Evolutionary conservation across 2,797 vertebrate species (phyloP).

Genomic region (Poeciliopsis infans): DNA sequence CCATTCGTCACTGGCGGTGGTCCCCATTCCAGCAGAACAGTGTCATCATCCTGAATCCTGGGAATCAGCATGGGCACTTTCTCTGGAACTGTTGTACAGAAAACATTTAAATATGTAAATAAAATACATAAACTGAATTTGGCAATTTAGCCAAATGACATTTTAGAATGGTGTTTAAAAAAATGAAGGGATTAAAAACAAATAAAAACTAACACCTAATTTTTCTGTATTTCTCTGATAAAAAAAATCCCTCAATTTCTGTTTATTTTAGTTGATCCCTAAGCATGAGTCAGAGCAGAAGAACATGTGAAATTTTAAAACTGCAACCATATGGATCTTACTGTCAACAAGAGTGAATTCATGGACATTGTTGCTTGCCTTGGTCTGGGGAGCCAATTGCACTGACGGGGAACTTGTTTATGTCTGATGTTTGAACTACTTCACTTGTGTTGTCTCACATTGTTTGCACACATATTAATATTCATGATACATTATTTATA

Average conservation of each 20-base stretch:
- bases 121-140: not conserved
- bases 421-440: not conserved
- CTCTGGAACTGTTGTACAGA: slow-evolving; percentile 83
- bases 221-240: not conserved
- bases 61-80: slow-evolving; percentile 86
- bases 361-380: not conserved
- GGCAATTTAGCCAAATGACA: not conserved
- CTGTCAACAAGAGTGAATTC: not conserved
- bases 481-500: not conserved
- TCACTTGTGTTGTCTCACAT: not conserved
- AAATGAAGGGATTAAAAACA: not conserved
- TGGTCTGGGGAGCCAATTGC: not conserved
- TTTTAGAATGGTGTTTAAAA: not conserved
- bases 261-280: not conserved
- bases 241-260: not conserved
- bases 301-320: not conserved
- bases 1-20: slow-evolving; percentile 88
- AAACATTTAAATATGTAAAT: not conserved
- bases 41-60: slow-evolving; percentile 81
- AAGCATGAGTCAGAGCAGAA: not conserved
- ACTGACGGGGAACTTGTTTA: not conserved
- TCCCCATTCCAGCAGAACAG: slow-evolving; percentile 89
- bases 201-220: not conserved
- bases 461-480: not conserved
- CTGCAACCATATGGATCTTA: not conserved